Percentiles rank a stretch among this genome's conserved stretches.
Conservation (phyloP, 1,140 invertebrate species). For the Aethina tumida region DNA sequence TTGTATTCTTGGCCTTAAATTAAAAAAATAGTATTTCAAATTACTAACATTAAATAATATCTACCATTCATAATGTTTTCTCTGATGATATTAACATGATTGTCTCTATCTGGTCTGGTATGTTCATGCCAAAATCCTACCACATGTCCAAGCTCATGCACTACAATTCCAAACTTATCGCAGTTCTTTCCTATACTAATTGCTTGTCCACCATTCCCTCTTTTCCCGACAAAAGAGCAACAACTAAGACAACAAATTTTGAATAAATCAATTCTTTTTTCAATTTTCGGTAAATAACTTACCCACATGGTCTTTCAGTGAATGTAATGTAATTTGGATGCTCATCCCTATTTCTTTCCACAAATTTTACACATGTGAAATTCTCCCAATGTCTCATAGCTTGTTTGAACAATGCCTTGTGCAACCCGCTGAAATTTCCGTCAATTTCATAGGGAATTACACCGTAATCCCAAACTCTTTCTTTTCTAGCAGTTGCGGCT, state of each 20-base stretch:
- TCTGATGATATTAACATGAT: conserved; percentile 85
- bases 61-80: conserved; percentile 95
- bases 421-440: conserved; percentile 89
- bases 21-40: neutral
- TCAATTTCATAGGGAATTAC: conserved; percentile 99
- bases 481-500: conserved; percentile 87
- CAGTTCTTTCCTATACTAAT: conserved; percentile 99
- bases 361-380: conserved; percentile 95
- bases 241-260: conserved; percentile 67
- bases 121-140: conserved; percentile 99
- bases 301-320: conserved; percentile 93
- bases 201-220: conserved; percentile 92
- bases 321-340: conserved; percentile 96
- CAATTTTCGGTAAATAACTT: conserved; percentile 38
- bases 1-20: conserved; percentile 94
- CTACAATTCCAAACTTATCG: conserved; percentile 98
- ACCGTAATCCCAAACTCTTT: conserved; percentile 93
- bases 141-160: conserved; percentile 97
- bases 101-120: conserved; percentile 90
- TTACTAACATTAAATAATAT: too few species aligned
- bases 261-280: too few species aligned
- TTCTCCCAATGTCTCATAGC: conserved; percentile 99
- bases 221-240: conserved; percentile 96
- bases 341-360: conserved; percentile 73
- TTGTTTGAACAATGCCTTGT: conserved; percentile 95